Evolutionary conservation across 2,888 invertebrate species (phyloP).

Genomic region (Poecilobothrus nobilitatus): DNA sequence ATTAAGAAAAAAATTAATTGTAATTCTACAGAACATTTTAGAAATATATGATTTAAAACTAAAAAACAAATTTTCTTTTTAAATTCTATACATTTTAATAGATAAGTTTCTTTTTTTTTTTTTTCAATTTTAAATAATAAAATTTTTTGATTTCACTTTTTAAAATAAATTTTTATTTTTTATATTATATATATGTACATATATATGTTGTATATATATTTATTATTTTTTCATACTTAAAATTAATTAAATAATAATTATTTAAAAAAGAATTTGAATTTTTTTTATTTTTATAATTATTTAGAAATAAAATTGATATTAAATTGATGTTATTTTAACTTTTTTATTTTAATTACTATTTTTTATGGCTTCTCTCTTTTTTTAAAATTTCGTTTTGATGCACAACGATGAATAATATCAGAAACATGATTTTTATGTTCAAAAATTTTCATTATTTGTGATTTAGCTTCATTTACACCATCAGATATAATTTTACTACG

Average conservation of each 20-base stretch:
- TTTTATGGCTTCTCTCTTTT: conserved; percentile 66
- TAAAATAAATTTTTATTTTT: too few species aligned
- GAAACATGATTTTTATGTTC: conserved; percentile 83
- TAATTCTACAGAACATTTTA: too few species aligned
- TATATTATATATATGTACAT: neutral
- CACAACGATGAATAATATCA: conserved; percentile 83
- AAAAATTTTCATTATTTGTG: conserved; percentile 80
- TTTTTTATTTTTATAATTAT: neutral
- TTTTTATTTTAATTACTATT: too few species aligned
- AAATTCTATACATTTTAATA: too few species aligned
- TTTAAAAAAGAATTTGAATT: neutral
- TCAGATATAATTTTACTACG: conserved; percentile 87
- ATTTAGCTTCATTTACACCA: conserved; percentile 80
- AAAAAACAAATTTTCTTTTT: too few species aligned
- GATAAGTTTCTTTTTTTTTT: too few species aligned
- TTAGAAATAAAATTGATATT: neutral
- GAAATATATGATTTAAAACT: too few species aligned
- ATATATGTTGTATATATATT: neutral
- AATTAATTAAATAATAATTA: neutral
- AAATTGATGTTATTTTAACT: neutral
- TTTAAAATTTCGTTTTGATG: conserved; percentile 85
- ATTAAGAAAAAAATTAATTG: too few species aligned
- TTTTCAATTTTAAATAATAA: too few species aligned
- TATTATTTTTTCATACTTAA: neutral
- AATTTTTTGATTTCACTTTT: too few species aligned